These are phyloP conservation scores for Thereva unica DNA, from an alignment of 2,888 invertebrate species.

Conservation along the genomic window DNA sequence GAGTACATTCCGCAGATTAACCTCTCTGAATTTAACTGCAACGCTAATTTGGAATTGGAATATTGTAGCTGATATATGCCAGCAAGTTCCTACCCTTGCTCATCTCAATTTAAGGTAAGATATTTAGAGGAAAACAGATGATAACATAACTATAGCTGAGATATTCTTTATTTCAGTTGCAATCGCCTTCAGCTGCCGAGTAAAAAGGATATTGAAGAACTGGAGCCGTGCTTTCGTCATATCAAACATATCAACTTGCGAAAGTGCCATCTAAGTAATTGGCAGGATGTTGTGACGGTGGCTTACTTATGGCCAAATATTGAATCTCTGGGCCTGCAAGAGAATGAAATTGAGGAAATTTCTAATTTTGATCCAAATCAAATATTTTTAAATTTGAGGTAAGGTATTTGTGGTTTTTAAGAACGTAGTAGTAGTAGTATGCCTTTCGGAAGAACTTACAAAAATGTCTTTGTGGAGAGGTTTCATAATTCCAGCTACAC, in stretches of 20 bases:
- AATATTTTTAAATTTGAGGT: slow-evolving; percentile 53
- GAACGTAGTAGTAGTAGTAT: no score
- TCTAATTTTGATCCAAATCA: slow-evolving; percentile 58
- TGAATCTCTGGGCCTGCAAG: slow-evolving; percentile 70
- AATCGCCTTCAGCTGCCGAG: slow-evolving; percentile 73
- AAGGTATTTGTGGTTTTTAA: slow-evolving; percentile 15
- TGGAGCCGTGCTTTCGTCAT: slow-evolving; percentile 52
- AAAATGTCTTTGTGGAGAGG: no score
- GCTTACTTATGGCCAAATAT: slow-evolving; percentile 74
- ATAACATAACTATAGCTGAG: background rate
- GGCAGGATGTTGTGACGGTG: slow-evolving; percentile 71
- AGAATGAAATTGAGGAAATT: slow-evolving; percentile 71
- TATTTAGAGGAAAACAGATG: background rate
- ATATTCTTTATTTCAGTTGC: slow-evolving; percentile 65
- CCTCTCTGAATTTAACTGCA: slow-evolving; percentile 53
- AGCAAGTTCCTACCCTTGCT: slow-evolving; percentile 53
- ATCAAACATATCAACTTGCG: slow-evolving; percentile 54
- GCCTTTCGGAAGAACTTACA: no score
- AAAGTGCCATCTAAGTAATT: slow-evolving; percentile 68
- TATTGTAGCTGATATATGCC: slow-evolving; percentile 53
- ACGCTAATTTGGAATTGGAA: slow-evolving; percentile 58
- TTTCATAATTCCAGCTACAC: no score
- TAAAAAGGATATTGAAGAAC: slow-evolving; percentile 59
- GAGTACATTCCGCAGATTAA: slow-evolving; percentile 54
- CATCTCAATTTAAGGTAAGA: slow-evolving; percentile 53